Conservation (phyloP, 2,797 vertebrate species). For the Hybognathus amarus region DNA sequence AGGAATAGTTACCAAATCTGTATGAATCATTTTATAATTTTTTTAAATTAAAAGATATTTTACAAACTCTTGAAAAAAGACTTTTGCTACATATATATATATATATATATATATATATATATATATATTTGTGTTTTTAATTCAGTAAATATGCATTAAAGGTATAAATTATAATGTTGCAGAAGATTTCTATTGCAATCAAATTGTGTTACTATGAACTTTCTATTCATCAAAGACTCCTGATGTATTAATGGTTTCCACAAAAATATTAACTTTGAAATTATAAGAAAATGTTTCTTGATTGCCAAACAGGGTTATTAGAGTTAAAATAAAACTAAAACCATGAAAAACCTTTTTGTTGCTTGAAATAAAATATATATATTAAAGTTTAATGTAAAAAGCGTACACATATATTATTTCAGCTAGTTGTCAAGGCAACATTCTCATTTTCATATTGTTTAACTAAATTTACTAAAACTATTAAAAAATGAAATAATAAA, state of each 20-base stretch:
- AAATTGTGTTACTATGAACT: not conserved
- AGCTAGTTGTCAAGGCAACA: not conserved
- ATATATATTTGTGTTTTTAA: too few species aligned
- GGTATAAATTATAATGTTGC: too few species aligned
- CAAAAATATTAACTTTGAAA: not conserved
- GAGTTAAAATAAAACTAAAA: not conserved
- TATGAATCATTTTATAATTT: not conserved
- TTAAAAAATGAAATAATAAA: not conserved
- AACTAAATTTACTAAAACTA: not conserved
- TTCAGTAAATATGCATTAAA: too few species aligned
- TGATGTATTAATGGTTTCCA: not conserved
- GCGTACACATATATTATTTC: not conserved
- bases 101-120: too few species aligned
- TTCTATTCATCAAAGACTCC: not conserved
- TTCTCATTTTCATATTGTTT: not conserved
- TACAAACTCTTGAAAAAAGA: not conserved
- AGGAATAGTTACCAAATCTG: not conserved
- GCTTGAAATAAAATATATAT: not conserved
- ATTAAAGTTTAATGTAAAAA: not conserved
- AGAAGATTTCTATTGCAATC: not conserved
- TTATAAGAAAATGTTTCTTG: not conserved
- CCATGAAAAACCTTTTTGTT: not conserved
- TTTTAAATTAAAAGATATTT: not conserved
- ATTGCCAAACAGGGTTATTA: not conserved
- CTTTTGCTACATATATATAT: too few species aligned